Evolutionary conservation across 2,113 vertebrate genomes (phyloP).

Genomic region (Anhinga anhinga): DNA sequence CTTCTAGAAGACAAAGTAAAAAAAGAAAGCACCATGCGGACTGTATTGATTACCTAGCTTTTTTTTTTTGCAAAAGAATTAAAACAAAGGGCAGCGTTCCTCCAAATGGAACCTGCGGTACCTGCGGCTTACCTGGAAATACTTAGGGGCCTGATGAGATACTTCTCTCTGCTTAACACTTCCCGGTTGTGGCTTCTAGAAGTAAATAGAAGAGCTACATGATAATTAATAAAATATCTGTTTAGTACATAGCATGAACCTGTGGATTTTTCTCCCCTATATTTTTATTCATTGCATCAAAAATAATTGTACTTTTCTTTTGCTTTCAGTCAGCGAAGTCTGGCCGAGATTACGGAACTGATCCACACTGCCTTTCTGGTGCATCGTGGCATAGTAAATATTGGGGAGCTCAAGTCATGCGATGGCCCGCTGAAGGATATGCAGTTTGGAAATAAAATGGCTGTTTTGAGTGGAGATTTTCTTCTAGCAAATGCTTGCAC

Average conservation of each 20-base stretch:
- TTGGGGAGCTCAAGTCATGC: conserved; percentile 87
- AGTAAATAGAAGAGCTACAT: not conserved
- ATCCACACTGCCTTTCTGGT: conserved; percentile 97
- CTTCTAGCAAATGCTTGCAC: conserved; percentile 94
- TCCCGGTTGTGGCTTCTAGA: not conserved
- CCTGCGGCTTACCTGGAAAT: not conserved
- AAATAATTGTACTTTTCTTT: conserved; percentile 36
- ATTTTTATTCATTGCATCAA: not conserved
- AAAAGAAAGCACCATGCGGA: not conserved
- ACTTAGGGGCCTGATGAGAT: not conserved
- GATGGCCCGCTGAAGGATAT: conserved; percentile 95
- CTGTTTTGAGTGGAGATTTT: conserved; percentile 94
- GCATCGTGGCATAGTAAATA: conserved; percentile 93
- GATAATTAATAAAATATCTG: not conserved
- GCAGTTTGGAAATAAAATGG: conserved; percentile 99
- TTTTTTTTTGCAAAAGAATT: conserved; percentile 3
- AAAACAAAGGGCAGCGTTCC: not conserved
- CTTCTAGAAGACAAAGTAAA: not conserved
- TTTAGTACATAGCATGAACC: not conserved
- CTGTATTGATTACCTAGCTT: not conserved
- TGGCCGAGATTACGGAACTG: conserved; percentile 96
- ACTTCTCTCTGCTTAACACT: not conserved
- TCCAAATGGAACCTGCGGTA: not conserved
- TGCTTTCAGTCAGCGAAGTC: conserved; percentile 87
- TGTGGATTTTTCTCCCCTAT: not conserved